Evolutionary conservation across 2,888 invertebrate species (phyloP).

Genomic region (Cosmia trapezina): DNA sequence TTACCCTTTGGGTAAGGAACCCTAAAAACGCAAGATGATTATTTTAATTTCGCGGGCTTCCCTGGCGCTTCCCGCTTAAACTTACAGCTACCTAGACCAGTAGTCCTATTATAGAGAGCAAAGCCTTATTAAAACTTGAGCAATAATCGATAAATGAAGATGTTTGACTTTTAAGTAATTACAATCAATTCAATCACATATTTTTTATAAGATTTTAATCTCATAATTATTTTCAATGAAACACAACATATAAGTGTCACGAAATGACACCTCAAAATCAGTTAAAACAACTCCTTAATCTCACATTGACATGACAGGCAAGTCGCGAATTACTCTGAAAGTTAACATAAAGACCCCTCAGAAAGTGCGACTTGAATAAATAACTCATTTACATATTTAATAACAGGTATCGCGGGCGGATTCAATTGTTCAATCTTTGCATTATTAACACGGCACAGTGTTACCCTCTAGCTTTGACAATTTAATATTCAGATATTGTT

Average conservation of each 20-base stretch:
- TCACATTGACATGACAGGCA: constrained; percentile 67
- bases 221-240: not conserved
- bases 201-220: not conserved
- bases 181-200: not conserved
- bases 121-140: not conserved
- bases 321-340: constrained; percentile 67
- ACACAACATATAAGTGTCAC: not conserved
- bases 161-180: not conserved
- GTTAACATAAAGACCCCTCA: constrained; percentile 73
- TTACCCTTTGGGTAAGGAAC: too few species aligned
- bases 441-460: constrained; percentile 83
- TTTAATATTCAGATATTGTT: constrained; percentile 86
- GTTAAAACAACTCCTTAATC: constrained; percentile 16
- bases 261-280: constrained; percentile 15
- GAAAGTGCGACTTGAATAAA: constrained; percentile 84
- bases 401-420: constrained; percentile 85
- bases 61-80: not conserved
- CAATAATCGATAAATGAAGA: not conserved
- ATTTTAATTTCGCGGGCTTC: too few species aligned
- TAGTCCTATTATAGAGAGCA: not conserved
- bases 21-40: too few species aligned
- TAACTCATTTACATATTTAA: constrained; percentile 89
- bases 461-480: constrained; percentile 80
- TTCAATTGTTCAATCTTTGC: constrained; percentile 85
- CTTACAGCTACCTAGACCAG: not conserved